These are phyloP conservation scores for Psammodynastes pulverulentus DNA, from an alignment of 2,113 vertebrate genomes.

Conservation along the genomic window DNA sequence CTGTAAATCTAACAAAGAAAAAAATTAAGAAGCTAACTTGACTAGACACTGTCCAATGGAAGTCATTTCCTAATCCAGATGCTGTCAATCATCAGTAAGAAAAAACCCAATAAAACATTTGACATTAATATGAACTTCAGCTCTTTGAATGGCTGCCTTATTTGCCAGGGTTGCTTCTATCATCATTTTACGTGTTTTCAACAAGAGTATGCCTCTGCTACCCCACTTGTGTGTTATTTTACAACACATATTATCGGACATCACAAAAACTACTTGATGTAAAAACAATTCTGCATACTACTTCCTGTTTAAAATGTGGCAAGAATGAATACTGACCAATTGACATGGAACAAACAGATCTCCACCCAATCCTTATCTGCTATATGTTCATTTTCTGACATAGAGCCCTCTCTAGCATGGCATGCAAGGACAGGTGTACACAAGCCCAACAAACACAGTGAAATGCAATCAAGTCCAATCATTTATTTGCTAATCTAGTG, in stretches of 20 bases:
- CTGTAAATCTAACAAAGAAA: background rate
- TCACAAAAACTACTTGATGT: background rate
- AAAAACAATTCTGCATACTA: background rate
- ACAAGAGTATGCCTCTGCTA: background rate
- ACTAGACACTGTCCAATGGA: background rate
- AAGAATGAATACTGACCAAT: background rate
- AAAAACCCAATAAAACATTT: background rate
- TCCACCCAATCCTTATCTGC: background rate
- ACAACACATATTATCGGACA: background rate
- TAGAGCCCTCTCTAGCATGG: accelerated
- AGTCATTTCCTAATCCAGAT: background rate
- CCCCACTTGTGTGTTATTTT: background rate
- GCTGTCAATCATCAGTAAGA: background rate
- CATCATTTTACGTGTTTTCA: background rate
- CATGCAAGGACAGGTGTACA: background rate
- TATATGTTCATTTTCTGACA: background rate
- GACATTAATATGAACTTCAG: background rate
- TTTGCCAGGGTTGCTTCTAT: background rate
- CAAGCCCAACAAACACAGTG: background rate
- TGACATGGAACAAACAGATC: background rate
- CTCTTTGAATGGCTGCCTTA: background rate
- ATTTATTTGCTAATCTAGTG: background rate
- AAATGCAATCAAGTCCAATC: background rate
- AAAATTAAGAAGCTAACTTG: background rate
- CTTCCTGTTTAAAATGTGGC: background rate